Evolutionary conservation across 1,140 invertebrate genomes (phyloP).

Genomic region (Asbolus verrucosus): DNA sequence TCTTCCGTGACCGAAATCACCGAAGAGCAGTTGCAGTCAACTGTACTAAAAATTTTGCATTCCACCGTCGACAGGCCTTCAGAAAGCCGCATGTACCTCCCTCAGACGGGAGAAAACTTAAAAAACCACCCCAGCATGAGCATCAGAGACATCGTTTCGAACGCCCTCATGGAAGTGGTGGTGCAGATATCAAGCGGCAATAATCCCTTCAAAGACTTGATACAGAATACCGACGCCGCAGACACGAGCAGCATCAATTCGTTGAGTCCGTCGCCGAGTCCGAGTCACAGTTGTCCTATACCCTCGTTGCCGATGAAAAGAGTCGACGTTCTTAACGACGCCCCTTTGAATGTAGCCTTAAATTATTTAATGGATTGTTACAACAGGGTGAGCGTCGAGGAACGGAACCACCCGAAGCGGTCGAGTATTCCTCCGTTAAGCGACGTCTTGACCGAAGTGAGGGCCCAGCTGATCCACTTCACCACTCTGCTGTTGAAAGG

Average conservation of each 20-base stretch:
- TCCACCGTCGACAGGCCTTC: constrained; percentile 74
- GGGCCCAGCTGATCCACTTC: constrained; percentile 74
- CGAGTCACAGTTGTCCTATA: constrained; percentile 62
- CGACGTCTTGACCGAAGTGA: constrained; percentile 70
- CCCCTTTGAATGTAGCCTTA: constrained; percentile 65
- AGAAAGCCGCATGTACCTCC: constrained; percentile 73
- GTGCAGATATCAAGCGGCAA: constrained; percentile 71
- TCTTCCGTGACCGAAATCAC: constrained; percentile 62
- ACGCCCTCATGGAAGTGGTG: constrained; percentile 78
- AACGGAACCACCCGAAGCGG: constrained; percentile 79
- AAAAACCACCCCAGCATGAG: constrained; percentile 65
- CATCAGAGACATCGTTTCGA: constrained; percentile 71
- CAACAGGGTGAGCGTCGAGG: constrained; percentile 75
- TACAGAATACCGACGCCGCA: constrained; percentile 66
- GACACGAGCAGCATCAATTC: constrained; percentile 64
- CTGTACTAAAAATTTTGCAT: constrained; percentile 74
- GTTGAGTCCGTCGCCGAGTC: constrained; percentile 63
- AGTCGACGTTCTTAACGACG: constrained; percentile 59
- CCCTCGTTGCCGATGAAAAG: constrained; percentile 61
- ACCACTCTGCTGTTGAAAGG: constrained; percentile 73
- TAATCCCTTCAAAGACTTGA: constrained; percentile 72
- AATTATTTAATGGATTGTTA: constrained; percentile 78
- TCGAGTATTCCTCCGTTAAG: constrained; percentile 69
- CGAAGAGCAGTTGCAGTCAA: constrained; percentile 72
- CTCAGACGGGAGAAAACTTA: constrained; percentile 71